Evolutionary conservation across 2,797 vertebrate species (phyloP), one percentile per base, ranked within the genome.

Genomic region (Pygocentrus nattereri): DNA sequence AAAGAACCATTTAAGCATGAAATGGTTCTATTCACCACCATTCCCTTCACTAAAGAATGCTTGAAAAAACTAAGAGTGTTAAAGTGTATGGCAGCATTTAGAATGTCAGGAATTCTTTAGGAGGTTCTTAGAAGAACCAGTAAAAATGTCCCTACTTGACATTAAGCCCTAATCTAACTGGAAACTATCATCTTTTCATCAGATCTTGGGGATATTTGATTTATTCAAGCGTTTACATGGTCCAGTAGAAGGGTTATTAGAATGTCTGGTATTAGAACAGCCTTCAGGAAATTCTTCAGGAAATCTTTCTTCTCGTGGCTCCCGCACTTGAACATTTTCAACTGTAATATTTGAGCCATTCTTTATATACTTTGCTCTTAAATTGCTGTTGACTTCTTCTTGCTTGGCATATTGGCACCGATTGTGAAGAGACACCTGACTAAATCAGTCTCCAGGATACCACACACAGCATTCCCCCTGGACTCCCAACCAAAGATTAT

Each of bases 401-500:
- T 25, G 7, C 15, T 62, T 15, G 1, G 15, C 16, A 13, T 19
- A 31, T 19, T 31, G 27, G 61, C 30, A 64, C 5, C 15, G 8
- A 18, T 8, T 19, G 16, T 31, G 25, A 5, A 30, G 25, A 30
- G 64, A 67, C 34, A 23, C 10, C 6, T 19, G 2, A 25, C 31
- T 68, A 34, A 50, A 71, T 69, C 64, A 44, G 38, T 18, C 19
- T 49, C 3, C 38, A 47, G 27, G 62, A 30, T 18, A 18, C 31
- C 31, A 34, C 8, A 16, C 19, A 16, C 44, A 15, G 30, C 0
- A 8, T 38, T 38, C n/a, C 16, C 69, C 38, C 44, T 41, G 16
- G 58, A 64, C n/a, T 73, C 13, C 8, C 61, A 80, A 47, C n/a
- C 70, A 67, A 18, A 75, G 34, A 44, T 5, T 19, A 15, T 31